A percentile compares a stretch with the other conserved stretches of the same genome.
phyloP scores from a whole-genome alignment of 2,113 vertebrate species.

The Pollachius pollachius region DNA sequence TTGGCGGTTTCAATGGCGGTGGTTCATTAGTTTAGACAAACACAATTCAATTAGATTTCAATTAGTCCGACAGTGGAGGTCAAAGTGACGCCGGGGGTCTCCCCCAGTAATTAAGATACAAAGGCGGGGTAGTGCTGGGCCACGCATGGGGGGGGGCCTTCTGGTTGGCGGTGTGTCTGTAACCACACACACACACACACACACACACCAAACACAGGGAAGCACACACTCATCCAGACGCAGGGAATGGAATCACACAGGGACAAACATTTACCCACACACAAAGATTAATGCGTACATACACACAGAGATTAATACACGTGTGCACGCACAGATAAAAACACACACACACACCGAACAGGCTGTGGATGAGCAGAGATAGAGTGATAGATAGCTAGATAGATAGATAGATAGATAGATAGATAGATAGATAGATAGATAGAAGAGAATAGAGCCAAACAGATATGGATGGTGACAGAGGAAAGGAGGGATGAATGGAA shows the following conservation, averaged over 20 bases:
- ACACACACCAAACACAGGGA: background rate
- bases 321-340: background rate
- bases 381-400: background rate
- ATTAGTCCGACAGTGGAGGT: background rate
- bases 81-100: background rate
- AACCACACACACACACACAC: no score
- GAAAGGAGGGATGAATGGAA: conserved; percentile 43
- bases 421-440: no score
- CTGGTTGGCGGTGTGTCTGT: background rate
- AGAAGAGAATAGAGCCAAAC: background rate
- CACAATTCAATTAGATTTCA: background rate
- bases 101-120: background rate
- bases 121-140: background rate
- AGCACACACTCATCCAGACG: background rate
- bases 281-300: background rate
- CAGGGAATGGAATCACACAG: no score
- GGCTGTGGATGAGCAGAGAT: background rate
- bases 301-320: background rate
- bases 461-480: conserved; percentile 36
- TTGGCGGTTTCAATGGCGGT: background rate
- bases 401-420: no score
- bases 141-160: background rate
- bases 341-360: conserved; percentile 7
- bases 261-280: background rate
- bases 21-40: background rate